Evolutionary conservation across 2,888 invertebrate genomes (phyloP).

Genomic region (Torymus auratus): DNA sequence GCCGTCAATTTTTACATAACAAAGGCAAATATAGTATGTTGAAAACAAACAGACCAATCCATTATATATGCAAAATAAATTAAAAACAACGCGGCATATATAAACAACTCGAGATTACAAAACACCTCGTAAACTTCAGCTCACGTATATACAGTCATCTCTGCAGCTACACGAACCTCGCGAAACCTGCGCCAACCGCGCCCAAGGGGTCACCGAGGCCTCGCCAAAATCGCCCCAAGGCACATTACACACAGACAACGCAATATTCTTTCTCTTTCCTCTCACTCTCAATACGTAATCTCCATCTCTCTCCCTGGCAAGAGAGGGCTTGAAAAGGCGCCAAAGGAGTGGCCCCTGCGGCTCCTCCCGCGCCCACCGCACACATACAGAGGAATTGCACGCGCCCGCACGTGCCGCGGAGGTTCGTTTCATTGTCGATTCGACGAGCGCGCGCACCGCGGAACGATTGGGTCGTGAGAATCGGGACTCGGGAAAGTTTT

Average conservation of each 20-base stretch:
- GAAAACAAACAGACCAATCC: too few relatives aligned
- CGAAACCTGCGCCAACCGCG: not conserved
- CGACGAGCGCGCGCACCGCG: not conserved
- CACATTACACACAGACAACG: not conserved
- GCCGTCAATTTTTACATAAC: too few relatives aligned
- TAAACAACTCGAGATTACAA: too few relatives aligned
- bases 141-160: too few relatives aligned
- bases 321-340: conserved; percentile 6
- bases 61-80: too few relatives aligned
- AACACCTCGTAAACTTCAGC: too few relatives aligned
- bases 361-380: conserved; percentile 27
- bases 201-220: conserved; percentile 2
- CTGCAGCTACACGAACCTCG: conserved; percentile 17
- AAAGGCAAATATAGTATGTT: too few relatives aligned
- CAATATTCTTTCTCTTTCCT: too few relatives aligned
- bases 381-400: not conserved
- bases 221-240: conserved; percentile 8
- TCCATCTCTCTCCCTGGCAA: not conserved
- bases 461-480: conserved; percentile 52
- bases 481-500: conserved; percentile 51
- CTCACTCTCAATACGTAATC: too few relatives aligned
- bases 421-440: conserved; percentile 31
- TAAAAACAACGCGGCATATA: too few relatives aligned
- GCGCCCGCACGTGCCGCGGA: conserved; percentile 29
- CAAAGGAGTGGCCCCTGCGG: conserved; percentile 25